Conservation (phyloP, 2,797 vertebrate genomes). For the Galago senegalensis region DNA sequence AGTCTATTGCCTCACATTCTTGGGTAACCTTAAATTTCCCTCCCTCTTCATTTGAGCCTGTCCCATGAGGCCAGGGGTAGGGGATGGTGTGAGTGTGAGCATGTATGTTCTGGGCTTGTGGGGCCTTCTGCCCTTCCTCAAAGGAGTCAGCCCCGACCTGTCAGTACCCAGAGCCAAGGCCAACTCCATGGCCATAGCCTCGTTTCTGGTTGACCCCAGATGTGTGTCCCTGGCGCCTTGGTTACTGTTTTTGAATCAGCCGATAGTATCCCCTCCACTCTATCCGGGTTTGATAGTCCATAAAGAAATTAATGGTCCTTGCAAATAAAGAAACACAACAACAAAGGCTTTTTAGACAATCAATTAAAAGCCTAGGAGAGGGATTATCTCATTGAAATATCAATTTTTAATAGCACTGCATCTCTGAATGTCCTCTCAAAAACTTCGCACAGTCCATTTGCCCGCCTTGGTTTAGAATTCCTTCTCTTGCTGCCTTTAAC, state of each 20-base stretch:
- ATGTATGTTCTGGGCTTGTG: too few relatives aligned
- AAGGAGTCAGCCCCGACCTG: background rate
- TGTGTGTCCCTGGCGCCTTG: background rate
- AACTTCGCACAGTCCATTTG: conserved; percentile 55
- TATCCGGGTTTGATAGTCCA: conserved; percentile 73
- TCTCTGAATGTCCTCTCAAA: conserved; percentile 82
- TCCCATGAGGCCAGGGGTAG: background rate
- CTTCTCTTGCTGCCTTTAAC: background rate
- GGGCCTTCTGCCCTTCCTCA: background rate
- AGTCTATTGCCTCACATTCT: background rate
- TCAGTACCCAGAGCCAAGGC: background rate
- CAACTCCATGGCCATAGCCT: background rate
- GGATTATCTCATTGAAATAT: conserved; percentile 89
- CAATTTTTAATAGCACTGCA: conserved; percentile 90
- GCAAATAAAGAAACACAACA: conserved; percentile 82
- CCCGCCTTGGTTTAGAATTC: background rate
- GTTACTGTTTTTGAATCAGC: background rate
- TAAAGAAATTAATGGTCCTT: conserved; percentile 86
- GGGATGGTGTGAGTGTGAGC: background rate
- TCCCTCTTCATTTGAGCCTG: background rate
- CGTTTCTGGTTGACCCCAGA: background rate
- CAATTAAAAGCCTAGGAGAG: conserved; percentile 89
- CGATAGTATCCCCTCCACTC: background rate
- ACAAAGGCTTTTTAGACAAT: conserved; percentile 88
- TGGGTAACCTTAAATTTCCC: rapidly evolving